phyloP scores from a whole-genome alignment of 2,113 vertebrate genomes.

The Dasyprocta punctata region DNA sequence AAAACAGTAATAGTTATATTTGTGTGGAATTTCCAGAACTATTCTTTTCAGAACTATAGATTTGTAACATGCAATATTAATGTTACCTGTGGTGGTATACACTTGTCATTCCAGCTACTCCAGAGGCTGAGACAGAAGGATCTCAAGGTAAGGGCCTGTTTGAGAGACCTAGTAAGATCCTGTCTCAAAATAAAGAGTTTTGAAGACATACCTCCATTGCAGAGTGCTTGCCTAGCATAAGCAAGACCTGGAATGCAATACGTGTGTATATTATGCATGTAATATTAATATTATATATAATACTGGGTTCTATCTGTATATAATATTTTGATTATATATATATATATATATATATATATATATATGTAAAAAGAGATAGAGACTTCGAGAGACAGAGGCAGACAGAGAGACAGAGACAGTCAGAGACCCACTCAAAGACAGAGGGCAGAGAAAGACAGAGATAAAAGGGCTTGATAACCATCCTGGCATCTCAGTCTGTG shows the following conservation, averaged over 20 bases:
- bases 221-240: background rate
- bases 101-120: background rate
- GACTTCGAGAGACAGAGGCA: background rate
- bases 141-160: background rate
- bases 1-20: background rate
- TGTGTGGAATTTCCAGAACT: background rate
- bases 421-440: background rate
- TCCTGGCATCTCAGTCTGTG: background rate
- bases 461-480: background rate
- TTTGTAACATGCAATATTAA: background rate
- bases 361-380: background rate
- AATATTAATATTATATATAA: too few species aligned
- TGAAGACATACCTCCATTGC: background rate
- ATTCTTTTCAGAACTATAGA: background rate
- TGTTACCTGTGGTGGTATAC: background rate
- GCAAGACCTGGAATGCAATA: too few species aligned
- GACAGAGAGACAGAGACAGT: background rate
- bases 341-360: too few species aligned
- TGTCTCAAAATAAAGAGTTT: background rate
- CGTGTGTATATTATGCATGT: too few species aligned
- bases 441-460: background rate
- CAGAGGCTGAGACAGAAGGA: background rate
- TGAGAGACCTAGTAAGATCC: background rate
- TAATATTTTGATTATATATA: too few species aligned
- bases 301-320: background rate